Conservation (phyloP, 2,113 vertebrate species). For the Hydropotes inermis region DNA sequence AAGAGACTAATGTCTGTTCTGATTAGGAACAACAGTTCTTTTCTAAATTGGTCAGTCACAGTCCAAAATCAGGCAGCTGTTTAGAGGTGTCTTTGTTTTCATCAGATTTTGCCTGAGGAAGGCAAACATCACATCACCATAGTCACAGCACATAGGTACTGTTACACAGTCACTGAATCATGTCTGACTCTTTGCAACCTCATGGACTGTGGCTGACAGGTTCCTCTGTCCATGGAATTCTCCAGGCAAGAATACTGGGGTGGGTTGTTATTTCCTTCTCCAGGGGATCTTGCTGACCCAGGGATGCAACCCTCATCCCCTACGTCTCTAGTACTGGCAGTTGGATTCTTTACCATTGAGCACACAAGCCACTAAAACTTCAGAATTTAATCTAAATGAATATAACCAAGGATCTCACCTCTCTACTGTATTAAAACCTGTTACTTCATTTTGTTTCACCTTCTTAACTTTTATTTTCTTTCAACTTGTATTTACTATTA, state of each 20-base stretch:
- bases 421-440: not conserved
- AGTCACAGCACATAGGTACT: not conserved
- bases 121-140: not conserved
- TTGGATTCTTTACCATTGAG: not conserved
- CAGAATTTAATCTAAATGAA: slow-evolving; percentile 33
- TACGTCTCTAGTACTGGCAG: not conserved
- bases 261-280: not conserved
- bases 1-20: slow-evolving; percentile 71
- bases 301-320: not conserved
- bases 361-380: not conserved
- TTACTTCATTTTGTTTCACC: not conserved
- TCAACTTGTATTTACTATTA: not conserved
- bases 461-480: slow-evolving; percentile 1
- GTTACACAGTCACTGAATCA: not conserved
- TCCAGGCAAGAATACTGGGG: not conserved
- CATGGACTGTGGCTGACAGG: not conserved
- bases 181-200: not conserved
- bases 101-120: slow-evolving; percentile 55
- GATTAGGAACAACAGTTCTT: slow-evolving; percentile 70
- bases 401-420: not conserved
- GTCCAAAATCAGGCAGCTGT: slow-evolving; percentile 54
- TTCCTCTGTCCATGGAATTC: not conserved
- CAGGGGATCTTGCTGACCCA: not conserved
- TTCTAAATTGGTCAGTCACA: slow-evolving; percentile 66
- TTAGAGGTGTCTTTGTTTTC: slow-evolving; percentile 56